Conservation (phyloP, 2,888 invertebrate genomes). For the Epinotia brunnichana region DNA sequence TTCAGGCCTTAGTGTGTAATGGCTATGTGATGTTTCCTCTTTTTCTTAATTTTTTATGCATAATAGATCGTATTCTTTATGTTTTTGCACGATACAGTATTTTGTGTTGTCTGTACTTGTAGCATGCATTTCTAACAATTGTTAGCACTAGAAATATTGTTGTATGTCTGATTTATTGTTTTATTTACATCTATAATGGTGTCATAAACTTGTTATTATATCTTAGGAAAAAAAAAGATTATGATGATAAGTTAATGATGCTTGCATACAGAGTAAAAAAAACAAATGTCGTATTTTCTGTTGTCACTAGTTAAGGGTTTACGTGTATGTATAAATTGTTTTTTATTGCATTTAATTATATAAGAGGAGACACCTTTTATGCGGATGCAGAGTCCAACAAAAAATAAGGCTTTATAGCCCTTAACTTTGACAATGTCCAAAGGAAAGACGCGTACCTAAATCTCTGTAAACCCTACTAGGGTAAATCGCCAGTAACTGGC, state of each 20-base stretch:
- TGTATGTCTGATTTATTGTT: conserved; percentile 3
- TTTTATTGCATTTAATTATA: too few species aligned
- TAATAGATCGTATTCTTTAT: not conserved
- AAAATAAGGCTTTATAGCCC: too few species aligned
- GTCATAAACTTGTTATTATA: conserved; percentile 2
- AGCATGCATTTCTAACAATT: conserved; percentile 28
- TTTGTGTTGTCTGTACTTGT: conserved; percentile 15
- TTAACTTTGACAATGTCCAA: too few species aligned
- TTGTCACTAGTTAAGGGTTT: too few species aligned
- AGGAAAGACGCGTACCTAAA: too few species aligned
- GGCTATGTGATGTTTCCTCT: not conserved
- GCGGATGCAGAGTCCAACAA: too few species aligned
- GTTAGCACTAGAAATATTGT: not conserved
- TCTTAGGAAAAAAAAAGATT: not conserved
- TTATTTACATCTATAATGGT: not conserved
- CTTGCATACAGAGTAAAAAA: not conserved
- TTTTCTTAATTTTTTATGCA: not conserved
- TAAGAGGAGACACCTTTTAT: too few species aligned
- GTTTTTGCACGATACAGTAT: conserved; percentile 11
- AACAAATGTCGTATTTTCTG: too few species aligned
- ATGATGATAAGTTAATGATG: not conserved
- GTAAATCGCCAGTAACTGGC: too few species aligned
- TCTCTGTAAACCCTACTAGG: too few species aligned
- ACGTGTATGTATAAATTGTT: too few species aligned
- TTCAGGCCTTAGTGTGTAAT: too few species aligned